Conservation (phyloP, 2,113 vertebrate genomes). For the Alectura lathami region DNA sequence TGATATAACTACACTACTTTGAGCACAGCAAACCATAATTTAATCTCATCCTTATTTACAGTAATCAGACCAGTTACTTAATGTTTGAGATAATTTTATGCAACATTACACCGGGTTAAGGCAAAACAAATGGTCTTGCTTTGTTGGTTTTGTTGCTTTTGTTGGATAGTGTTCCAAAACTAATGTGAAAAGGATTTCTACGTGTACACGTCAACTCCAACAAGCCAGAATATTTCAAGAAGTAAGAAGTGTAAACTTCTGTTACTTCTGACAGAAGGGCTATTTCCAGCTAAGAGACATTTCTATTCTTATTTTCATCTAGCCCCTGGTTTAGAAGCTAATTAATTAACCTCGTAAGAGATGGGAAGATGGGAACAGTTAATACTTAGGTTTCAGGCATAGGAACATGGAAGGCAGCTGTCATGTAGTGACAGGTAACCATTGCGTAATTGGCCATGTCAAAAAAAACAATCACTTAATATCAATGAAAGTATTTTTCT, state of each 20-base stretch:
- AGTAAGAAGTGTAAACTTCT: background rate
- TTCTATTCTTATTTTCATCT: background rate
- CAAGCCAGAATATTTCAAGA: background rate
- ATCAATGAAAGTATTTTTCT: background rate
- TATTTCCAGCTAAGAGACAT: background rate
- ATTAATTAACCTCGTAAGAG: background rate
- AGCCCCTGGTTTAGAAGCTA: background rate
- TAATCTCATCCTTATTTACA: background rate
- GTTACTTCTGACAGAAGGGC: background rate
- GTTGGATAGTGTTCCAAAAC: background rate
- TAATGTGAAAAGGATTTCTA: background rate
- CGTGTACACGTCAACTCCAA: background rate
- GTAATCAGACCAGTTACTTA: background rate
- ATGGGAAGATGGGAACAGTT: background rate
- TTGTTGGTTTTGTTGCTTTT: background rate
- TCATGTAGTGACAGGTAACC: background rate
- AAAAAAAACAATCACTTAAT: background rate
- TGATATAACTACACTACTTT: background rate
- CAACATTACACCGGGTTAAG: background rate
- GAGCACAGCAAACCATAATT: background rate
- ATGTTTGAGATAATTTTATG: conserved; percentile 10
- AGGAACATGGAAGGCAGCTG: background rate
- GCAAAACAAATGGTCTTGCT: background rate
- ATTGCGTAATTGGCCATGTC: background rate
- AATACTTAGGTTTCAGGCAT: background rate